Percentiles rank a stretch among this genome's conserved stretches.
These are phyloP conservation scores for Taxidea taxus DNA, from an alignment of 2,113 vertebrate genomes.

Conservation along the genomic window DNA sequence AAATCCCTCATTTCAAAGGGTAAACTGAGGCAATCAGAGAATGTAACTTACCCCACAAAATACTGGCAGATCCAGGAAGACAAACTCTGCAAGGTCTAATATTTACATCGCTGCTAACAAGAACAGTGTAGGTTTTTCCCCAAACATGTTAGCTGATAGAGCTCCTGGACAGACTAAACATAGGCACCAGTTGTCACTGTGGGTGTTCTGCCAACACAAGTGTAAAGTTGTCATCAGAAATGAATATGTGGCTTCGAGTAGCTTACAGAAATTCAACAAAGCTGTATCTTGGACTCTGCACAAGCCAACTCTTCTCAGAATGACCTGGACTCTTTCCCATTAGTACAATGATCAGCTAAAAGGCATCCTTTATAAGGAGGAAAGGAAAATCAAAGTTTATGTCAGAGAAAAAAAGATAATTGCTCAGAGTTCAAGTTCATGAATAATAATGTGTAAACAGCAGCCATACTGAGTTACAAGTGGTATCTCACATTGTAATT, in stretches of 20 bases:
- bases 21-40: conserved; percentile 37
- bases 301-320: conserved; percentile 55
- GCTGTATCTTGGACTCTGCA: conserved; percentile 41
- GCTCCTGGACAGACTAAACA: conserved; percentile 73
- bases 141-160: conserved; percentile 52
- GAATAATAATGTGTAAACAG: conserved; percentile 36
- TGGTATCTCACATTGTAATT: not conserved
- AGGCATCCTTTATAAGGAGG: conserved; percentile 37
- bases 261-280: conserved; percentile 65
- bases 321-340: conserved; percentile 58
- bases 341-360: conserved; percentile 50
- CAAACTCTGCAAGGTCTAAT: conserved; percentile 52
- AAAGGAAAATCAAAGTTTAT: conserved; percentile 49
- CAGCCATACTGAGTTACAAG: not conserved
- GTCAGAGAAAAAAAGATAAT: not conserved
- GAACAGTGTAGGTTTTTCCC: conserved; percentile 50
- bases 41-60: conserved; percentile 3
- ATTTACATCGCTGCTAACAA: conserved; percentile 65
- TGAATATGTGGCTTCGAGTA: conserved; percentile 59
- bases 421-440: conserved; percentile 33
- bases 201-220: conserved; percentile 76
- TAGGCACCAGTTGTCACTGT: conserved; percentile 70
- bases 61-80: conserved; percentile 25
- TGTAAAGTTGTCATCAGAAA: conserved; percentile 77
- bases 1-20: conserved; percentile 8